Base-by-base conservation (phyloP, 2,888 invertebrate genomes). In the Xestia ashworthii region DNA sequence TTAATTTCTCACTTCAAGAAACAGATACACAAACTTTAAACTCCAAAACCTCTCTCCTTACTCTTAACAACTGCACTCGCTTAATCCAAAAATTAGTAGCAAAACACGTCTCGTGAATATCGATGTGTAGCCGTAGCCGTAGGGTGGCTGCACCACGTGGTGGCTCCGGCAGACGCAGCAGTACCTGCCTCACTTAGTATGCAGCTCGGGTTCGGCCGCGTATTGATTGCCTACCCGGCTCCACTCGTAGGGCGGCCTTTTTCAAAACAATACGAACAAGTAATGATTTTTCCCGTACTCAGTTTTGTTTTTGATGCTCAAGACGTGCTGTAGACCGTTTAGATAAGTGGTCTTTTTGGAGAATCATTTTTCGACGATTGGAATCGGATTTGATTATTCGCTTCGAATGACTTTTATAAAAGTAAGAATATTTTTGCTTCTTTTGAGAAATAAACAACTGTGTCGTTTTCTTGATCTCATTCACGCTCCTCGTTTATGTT, bases 201-300 rank as follows among this genome's bases (percentile, higher is more conserved):
- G 97, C 97, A 95, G 96, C 89, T 89, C 95, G 95, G 96, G 97
- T 97, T 94, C 96, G 96, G 97, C 96, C 97, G 97, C 96, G 97
- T 97, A 97, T 97, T 97, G 97, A 97, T 97, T 97, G 97, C 90
- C 91, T 75, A 85, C 89, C 90, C 83, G 90, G 90, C 89, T 88
- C 91, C 89, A 82, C 88, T 90, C 90, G 89, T 89, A 91, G 93
- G 93, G 93, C 93, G 93, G 94, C 93, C 94, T 94, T 95, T 95
- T 95, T 94, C 94, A 95, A 96, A 96, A 96, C 96, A 96, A 95
- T 95, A 94, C 94, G 86, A 80, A 82, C 86, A 86, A 87, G 85
- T 88, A 88, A 88, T 89, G 88, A 88, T 88, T 88, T 88, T 87
- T 85, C 87, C 88, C 84, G 89, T 81, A 86, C 80, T 88, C 88